phyloP scores from a whole-genome alignment of 92 coral and sea anemone genomes.

The Epizoanthus illoricatus region DNA sequence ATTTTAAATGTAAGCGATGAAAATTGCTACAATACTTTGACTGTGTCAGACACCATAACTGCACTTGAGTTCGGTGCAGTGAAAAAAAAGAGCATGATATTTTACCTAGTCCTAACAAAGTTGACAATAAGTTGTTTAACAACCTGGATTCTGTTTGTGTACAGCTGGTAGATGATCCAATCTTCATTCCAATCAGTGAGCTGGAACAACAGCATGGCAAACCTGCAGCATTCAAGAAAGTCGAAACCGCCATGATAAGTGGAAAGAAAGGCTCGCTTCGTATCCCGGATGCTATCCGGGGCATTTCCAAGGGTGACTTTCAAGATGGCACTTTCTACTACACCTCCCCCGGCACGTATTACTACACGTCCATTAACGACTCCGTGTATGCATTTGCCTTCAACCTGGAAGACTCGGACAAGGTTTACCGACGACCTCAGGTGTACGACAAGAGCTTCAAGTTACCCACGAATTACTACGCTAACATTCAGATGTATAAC shows the following conservation, averaged over 20 bases:
- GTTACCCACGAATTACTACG: constrained; percentile 67
- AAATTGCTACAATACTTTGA: too few relatives aligned
- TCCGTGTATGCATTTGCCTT: constrained; percentile 96
- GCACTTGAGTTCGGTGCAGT: too few relatives aligned
- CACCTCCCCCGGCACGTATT: constrained; percentile 86
- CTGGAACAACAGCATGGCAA: constrained; percentile 84
- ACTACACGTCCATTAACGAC: constrained; percentile 88
- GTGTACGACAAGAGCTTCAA: constrained; percentile 59
- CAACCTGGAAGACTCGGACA: constrained; percentile 94
- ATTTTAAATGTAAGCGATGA: too few relatives aligned
- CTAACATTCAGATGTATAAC: constrained; percentile 83
- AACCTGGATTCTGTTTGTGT: neutral
- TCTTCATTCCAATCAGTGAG: constrained; percentile 89
- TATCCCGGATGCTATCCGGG: constrained; percentile 90
- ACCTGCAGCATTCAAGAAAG: constrained; percentile 68
- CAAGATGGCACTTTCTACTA: constrained; percentile 91
- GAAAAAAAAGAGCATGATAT: too few relatives aligned
- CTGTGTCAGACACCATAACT: too few relatives aligned
- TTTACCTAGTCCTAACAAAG: too few relatives aligned
- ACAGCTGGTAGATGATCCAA: constrained; percentile 98
- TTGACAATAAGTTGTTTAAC: neutral
- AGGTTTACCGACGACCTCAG: constrained; percentile 76
- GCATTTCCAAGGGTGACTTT: constrained; percentile 95
- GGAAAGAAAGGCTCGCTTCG: constrained; percentile 84
- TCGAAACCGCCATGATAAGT: constrained; percentile 78